Evolutionary conservation across 2,113 vertebrate species (phyloP).

Genomic region (Oryzias javanicus): DNA sequence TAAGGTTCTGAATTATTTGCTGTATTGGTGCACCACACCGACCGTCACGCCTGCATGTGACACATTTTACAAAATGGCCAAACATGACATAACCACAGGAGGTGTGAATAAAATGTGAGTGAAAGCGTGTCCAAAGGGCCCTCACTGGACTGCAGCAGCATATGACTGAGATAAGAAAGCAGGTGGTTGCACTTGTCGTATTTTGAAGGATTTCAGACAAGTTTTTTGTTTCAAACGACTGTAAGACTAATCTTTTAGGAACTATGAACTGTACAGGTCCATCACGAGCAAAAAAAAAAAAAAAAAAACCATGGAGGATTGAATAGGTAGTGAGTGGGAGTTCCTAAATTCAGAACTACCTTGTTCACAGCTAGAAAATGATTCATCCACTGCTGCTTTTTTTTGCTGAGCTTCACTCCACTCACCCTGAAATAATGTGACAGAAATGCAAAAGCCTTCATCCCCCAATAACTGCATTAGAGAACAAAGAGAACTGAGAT

Average conservation of each 20-base stretch:
- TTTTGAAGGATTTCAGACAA: background rate
- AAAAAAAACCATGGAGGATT: background rate
- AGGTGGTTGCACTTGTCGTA: background rate
- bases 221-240: background rate
- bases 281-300: constrained; percentile 28
- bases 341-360: constrained; percentile 22
- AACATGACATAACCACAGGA: constrained; percentile 25
- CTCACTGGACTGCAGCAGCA: background rate
- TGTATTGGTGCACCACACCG: constrained; percentile 10
- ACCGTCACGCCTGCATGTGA: too few relatives aligned
- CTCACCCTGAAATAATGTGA: constrained; percentile 23
- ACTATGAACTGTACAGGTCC: constrained; percentile 1
- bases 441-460: constrained; percentile 12
- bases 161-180: background rate
- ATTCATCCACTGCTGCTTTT: constrained; percentile 37
- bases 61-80: background rate
- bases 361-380: constrained; percentile 43
- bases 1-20: constrained; percentile 9
- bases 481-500: constrained; percentile 5
- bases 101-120: constrained; percentile 14
- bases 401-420: constrained; percentile 24
- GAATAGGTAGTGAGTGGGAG: constrained; percentile 47
- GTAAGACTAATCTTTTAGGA: background rate
- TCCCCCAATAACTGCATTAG: background rate
- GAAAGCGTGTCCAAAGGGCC: constrained; percentile 33